phyloP scores from a whole-genome alignment of 2,113 vertebrate genomes.

The Montifringilla adamsi region DNA sequence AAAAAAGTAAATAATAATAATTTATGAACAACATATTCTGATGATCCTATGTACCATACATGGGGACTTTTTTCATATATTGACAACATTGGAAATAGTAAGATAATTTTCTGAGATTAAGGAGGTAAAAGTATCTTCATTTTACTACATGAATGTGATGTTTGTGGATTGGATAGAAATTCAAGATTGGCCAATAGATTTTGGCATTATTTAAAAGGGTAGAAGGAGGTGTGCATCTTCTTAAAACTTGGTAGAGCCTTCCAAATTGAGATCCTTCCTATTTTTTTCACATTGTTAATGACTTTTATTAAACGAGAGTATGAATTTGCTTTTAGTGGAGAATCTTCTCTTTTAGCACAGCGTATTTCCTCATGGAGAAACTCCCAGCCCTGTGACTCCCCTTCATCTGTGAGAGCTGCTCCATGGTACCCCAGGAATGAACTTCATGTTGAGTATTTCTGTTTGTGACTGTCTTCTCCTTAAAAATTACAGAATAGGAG shows the following conservation, averaged over 20 bases:
- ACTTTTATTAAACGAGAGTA: background rate
- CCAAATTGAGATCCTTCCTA: background rate
- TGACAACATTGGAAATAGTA: background rate
- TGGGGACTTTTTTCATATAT: background rate
- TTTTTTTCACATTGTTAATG: background rate
- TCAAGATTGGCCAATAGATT: background rate
- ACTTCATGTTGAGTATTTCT: background rate
- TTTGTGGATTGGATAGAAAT: background rate
- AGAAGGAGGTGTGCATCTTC: too few species aligned
- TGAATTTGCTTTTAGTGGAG: background rate
- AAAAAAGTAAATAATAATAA: background rate
- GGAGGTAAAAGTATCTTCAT: background rate
- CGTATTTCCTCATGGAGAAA: background rate
- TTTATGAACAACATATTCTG: background rate
- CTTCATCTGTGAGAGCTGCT: background rate
- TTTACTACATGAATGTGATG: background rate
- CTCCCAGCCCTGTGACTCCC: background rate
- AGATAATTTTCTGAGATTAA: background rate
- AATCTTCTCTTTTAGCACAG: background rate
- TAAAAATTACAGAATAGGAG: background rate
- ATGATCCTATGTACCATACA: background rate
- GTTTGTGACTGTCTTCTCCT: background rate
- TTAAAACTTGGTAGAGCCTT: background rate
- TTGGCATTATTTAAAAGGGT: background rate
- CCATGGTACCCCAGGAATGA: background rate